Percentiles rank a stretch among this genome's conserved stretches.
Evolutionary conservation across 1,140 invertebrate species (phyloP).

Genomic region (Gryon sp.): DNA sequence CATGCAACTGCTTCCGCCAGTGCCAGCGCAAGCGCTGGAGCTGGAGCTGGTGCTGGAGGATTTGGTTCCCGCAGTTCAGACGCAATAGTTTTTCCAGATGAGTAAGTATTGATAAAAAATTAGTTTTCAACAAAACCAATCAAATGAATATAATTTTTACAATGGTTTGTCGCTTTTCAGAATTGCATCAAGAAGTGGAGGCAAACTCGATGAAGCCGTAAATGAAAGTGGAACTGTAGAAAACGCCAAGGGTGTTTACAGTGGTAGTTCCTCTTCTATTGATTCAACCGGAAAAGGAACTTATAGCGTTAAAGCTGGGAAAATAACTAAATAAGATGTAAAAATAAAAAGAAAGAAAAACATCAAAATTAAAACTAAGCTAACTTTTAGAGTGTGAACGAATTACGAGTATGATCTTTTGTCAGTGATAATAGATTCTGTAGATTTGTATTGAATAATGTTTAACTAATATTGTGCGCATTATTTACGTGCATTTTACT

Average conservation of each 20-base stretch:
- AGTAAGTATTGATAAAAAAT: not conserved
- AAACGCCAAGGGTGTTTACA: constrained; percentile 74
- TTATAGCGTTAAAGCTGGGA: constrained; percentile 73
- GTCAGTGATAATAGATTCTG: too few relatives aligned
- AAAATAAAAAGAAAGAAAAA: too few relatives aligned
- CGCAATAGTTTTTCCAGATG: constrained; percentile 20
- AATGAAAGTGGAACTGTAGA: constrained; percentile 67
- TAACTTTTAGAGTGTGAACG: constrained; percentile 7
- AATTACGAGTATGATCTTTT: not conserved
- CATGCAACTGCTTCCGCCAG: constrained; percentile 11
- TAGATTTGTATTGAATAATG: too few relatives aligned
- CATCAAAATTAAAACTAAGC: too few relatives aligned
- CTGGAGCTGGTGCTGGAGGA: constrained; percentile 4
- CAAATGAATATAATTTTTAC: too few relatives aligned
- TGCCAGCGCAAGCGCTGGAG: constrained; percentile 1
- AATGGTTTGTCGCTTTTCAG: constrained; percentile 49
- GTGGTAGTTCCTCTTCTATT: constrained; percentile 69
- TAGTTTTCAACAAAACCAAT: too few relatives aligned
- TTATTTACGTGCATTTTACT: too few relatives aligned
- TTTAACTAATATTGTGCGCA: too few relatives aligned
- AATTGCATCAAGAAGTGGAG: constrained; percentile 67
- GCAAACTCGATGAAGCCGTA: constrained; percentile 57
- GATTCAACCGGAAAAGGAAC: constrained; percentile 73
- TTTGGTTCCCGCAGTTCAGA: constrained; percentile 10
- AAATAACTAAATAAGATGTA: constrained; percentile 64